These are phyloP conservation scores for Chamaea fasciata DNA, from an alignment of 2,113 vertebrate species.

Conservation along the genomic window DNA sequence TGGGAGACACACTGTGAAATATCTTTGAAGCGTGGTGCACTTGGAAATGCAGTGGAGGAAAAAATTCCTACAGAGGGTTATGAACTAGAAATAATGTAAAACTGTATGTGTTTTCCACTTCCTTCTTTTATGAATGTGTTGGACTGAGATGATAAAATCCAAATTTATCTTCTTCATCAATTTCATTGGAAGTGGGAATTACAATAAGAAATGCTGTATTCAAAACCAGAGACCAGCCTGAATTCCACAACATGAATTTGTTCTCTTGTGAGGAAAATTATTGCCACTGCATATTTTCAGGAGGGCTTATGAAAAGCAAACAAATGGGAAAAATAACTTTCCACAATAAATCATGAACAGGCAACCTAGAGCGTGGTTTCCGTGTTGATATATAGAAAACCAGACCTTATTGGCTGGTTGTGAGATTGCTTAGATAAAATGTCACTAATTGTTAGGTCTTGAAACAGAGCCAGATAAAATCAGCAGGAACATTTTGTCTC, in stretches of 20 bases:
- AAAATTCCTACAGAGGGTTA: background rate
- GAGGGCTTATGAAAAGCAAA: background rate
- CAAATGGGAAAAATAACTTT: background rate
- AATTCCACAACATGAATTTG: background rate
- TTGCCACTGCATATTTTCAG: background rate
- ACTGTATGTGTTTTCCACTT: background rate
- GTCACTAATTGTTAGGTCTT: background rate
- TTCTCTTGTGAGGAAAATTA: background rate
- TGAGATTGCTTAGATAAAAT: constrained; percentile 6
- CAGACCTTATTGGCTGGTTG: background rate
- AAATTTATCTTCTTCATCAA: background rate
- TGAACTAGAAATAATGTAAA: background rate
- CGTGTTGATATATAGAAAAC: background rate
- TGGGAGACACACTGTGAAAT: background rate
- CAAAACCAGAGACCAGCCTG: background rate
- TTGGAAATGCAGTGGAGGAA: background rate
- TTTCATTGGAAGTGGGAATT: background rate
- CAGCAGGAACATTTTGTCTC: background rate
- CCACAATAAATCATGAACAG: background rate
- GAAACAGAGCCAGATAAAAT: background rate
- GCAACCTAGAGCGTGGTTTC: background rate
- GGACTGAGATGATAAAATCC: background rate
- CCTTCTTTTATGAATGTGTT: background rate
- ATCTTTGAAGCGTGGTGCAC: background rate
- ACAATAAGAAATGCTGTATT: background rate